These are phyloP conservation scores for Corythoichthys intestinalis DNA, from an alignment of 2,113 vertebrate species.

Conservation along the genomic window DNA sequence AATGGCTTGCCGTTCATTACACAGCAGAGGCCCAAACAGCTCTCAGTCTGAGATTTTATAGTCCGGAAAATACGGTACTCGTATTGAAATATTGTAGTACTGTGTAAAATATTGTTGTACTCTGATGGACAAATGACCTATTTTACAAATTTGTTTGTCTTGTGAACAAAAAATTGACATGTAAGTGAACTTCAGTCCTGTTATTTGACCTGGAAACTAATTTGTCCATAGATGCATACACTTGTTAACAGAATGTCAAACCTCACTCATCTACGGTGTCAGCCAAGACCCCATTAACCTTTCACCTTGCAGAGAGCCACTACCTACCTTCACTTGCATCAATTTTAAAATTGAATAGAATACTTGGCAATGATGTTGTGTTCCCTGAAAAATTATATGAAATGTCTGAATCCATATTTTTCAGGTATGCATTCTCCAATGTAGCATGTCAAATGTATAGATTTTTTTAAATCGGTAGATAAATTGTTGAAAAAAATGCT, in stretches of 20 bases:
- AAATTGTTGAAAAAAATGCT: background rate
- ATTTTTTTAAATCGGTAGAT: background rate
- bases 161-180: background rate
- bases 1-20: no score
- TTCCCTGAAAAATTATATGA: background rate
- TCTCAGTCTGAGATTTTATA: no score
- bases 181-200: no score
- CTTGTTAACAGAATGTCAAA: background rate
- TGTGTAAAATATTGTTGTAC: background rate
- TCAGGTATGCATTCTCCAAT: no score
- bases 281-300: background rate
- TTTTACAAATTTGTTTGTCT: background rate
- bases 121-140: background rate
- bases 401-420: no score
- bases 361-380: background rate
- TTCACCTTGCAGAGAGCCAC: background rate
- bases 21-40: no score
- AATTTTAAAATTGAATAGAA: no score
- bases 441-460: no score
- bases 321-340: background rate
- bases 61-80: background rate
- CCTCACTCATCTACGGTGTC: background rate
- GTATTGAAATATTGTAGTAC: background rate
- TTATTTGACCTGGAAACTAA: no score
- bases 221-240: background rate